Conservation (phyloP, 1,140 invertebrate species). For the Ditylenchus dipsaci region DNA sequence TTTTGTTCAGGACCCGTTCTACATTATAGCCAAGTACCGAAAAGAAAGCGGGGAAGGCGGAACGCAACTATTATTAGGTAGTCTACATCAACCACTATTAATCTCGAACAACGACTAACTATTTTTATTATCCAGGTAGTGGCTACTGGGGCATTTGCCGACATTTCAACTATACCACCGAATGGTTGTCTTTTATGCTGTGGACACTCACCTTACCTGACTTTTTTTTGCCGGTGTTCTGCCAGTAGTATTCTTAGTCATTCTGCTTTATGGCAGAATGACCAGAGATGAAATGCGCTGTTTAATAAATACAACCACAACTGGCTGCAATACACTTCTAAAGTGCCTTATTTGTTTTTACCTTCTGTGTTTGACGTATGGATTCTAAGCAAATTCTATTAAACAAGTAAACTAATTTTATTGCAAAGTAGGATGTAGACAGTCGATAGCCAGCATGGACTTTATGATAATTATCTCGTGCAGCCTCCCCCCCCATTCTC, state of each 20-base stretch:
- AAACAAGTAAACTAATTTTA: background rate
- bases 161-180: conserved; percentile 40
- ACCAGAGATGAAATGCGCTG: conserved; percentile 37
- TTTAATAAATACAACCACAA: conserved; percentile 33
- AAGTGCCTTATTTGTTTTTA: conserved; percentile 36
- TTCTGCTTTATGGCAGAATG: conserved; percentile 20
- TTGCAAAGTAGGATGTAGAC: too few relatives aligned
- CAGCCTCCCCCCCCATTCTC: too few relatives aligned
- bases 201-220: conserved; percentile 36
- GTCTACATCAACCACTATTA: background rate
- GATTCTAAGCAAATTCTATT: background rate
- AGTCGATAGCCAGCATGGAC: too few relatives aligned
- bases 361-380: conserved; percentile 31
- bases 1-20: conserved; percentile 42
- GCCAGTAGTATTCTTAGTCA: conserved; percentile 22
- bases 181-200: conserved; percentile 26
- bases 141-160: conserved; percentile 33
- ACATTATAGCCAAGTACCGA: conserved; percentile 37
- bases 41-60: conserved; percentile 37
- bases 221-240: conserved; percentile 15
- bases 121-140: conserved; percentile 25
- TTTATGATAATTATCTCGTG: too few relatives aligned
- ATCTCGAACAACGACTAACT: conserved; percentile 2
- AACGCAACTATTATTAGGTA: conserved; percentile 32
- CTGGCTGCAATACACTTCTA: conserved; percentile 42